A percentile compares a stretch with the other conserved stretches of the same genome.
Evolutionary conservation across 2,888 invertebrate species (phyloP).

Genomic region (Campopleginae sp.): DNA sequence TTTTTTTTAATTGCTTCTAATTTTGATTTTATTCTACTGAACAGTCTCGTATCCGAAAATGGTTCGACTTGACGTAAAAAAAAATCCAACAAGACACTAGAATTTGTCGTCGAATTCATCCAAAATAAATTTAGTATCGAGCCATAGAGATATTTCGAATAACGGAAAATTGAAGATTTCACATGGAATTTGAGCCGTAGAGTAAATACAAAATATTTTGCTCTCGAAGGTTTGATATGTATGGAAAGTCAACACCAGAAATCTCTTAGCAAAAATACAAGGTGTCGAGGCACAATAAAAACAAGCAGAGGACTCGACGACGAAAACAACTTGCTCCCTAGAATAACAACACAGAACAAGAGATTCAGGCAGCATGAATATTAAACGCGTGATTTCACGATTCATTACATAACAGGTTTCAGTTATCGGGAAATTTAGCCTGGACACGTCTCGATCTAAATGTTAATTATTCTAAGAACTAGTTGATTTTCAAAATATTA

Average conservation of each 20-base stretch:
- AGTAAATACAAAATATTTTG: background rate
- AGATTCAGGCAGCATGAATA: slow-evolving; percentile 25
- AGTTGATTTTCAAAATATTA: background rate
- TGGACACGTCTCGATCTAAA: background rate
- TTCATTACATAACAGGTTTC: background rate
- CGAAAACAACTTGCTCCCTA: slow-evolving; percentile 12
- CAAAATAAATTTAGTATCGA: no score
- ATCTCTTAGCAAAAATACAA: background rate
- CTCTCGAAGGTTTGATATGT: background rate
- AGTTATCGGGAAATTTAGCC: background rate
- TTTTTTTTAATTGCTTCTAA: no score
- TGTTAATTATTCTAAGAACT: background rate
- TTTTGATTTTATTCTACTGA: no score
- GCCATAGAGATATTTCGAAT: no score
- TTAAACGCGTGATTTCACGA: slow-evolving; percentile 42
- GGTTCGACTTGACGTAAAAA: no score
- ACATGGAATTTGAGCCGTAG: background rate
- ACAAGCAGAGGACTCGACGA: background rate
- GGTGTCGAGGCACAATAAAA: background rate
- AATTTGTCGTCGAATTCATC: no score
- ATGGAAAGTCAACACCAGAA: slow-evolving; percentile 3
- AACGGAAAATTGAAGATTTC: background rate
- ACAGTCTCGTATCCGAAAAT: no score
- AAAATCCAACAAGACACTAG: no score
- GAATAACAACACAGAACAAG: background rate